Evolutionary conservation across 35 echinoderm and acorn worm genomes (phyloP).

Genomic region (Stichopus chloronotus): DNA sequence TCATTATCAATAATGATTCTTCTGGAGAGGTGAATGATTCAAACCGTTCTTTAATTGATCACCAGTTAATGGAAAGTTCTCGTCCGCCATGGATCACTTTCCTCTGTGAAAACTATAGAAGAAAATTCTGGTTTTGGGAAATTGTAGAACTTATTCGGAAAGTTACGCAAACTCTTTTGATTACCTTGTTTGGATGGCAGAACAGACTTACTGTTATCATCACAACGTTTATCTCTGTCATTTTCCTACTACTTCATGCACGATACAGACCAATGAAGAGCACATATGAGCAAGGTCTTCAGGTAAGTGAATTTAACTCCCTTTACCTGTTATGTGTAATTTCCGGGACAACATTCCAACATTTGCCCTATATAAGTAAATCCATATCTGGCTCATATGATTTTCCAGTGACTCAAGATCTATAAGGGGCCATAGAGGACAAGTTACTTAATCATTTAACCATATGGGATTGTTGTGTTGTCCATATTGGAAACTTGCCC

Average conservation of each 20-base stretch:
- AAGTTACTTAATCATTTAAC: too few species aligned
- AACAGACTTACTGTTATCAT: conserved; percentile 37
- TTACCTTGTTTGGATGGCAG: conserved; percentile 57
- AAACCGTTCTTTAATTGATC: too few species aligned
- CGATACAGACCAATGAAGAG: conserved; percentile 57
- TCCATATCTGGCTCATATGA: too few species aligned
- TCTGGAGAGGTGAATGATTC: neutral
- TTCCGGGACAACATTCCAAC: neutral
- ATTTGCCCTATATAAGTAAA: too few species aligned
- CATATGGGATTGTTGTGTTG: too few species aligned
- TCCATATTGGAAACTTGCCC: too few species aligned
- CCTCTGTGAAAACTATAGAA: conserved; percentile 65
- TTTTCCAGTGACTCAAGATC: too few species aligned
- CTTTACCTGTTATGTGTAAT: neutral
- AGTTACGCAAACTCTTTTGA: conserved; percentile 48
- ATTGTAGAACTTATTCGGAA: conserved; percentile 57
- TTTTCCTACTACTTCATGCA: conserved; percentile 56
- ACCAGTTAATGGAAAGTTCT: neutral
- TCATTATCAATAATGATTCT: neutral
- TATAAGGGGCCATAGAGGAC: too few species aligned
- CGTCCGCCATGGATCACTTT: conserved; percentile 18
- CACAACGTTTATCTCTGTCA: conserved; percentile 50
- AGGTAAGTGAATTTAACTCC: conserved; percentile 46
- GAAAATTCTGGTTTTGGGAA: conserved; percentile 64
- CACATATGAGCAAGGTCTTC: conserved; percentile 47